phyloP scores from a whole-genome alignment of 2,888 invertebrate species.

The Acleris cristana region DNA sequence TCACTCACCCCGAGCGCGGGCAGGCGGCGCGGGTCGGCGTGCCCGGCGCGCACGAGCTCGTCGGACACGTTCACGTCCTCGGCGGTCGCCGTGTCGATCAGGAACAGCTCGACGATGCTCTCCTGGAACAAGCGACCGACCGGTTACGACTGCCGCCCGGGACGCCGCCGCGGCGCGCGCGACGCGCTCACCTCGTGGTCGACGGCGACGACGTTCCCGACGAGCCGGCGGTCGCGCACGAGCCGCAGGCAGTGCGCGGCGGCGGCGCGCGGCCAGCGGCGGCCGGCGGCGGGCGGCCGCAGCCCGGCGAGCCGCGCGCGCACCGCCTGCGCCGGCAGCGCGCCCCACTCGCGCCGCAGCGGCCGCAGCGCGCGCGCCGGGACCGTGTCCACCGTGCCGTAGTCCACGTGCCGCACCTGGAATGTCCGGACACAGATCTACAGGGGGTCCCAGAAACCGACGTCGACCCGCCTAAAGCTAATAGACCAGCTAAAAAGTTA shows the following conservation, averaged over 20 bases:
- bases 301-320: conserved; percentile 77
- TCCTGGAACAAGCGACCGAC: conserved; percentile 46
- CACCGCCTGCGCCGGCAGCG: conserved; percentile 78
- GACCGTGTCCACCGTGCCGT: conserved; percentile 79
- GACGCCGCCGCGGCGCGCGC: neutral
- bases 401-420: conserved; percentile 84
- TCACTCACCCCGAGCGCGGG: conserved; percentile 61
- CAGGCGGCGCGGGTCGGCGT: conserved; percentile 68
- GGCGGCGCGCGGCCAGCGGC: conserved; percentile 76
- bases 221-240: conserved; percentile 62
- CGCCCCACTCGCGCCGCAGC: conserved; percentile 66
- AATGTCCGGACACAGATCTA: no score
- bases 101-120: conserved; percentile 65
- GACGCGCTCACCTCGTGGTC: conserved; percentile 46
- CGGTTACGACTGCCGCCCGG: neutral
- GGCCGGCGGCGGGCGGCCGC: conserved; percentile 64
- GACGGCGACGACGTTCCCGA: conserved; percentile 62
- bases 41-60: conserved; percentile 73
- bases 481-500: no score
- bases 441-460: no score
- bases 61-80: conserved; percentile 78
- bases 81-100: conserved; percentile 77
- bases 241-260: conserved; percentile 64
- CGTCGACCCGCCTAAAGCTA: no score
- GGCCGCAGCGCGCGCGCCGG: conserved; percentile 52